A percentile compares a stretch with the other conserved stretches of the same genome.
phyloP scores from a whole-genome alignment of 2,113 vertebrate genomes.

The Struthidea cinerea region DNA sequence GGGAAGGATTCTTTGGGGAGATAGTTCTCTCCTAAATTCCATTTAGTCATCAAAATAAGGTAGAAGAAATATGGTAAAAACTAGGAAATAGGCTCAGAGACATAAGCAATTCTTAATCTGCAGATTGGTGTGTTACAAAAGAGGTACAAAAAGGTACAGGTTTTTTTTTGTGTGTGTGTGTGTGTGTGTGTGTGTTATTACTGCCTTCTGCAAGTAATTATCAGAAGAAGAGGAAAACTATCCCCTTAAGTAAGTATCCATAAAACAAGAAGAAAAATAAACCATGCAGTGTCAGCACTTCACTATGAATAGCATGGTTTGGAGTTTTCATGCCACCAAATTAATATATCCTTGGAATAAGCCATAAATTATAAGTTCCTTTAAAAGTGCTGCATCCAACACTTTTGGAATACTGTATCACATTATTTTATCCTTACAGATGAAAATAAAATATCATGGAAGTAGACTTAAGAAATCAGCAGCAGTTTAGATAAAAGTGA shows the following conservation, averaged over 20 bases:
- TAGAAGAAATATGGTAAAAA: not conserved
- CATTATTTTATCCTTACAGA: not conserved
- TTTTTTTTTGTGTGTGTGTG: not conserved
- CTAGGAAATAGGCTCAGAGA: not conserved
- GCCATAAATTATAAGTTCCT: not conserved
- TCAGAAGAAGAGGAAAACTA: not conserved
- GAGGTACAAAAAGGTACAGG: not conserved
- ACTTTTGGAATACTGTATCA: not conserved
- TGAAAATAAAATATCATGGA: conserved; percentile 3
- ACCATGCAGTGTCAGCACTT: conserved; percentile 28
- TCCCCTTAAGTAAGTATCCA: not conserved
- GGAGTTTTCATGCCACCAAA: not conserved
- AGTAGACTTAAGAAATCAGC: not conserved
- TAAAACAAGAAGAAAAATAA: conserved; percentile 21
- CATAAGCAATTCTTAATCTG: not conserved
- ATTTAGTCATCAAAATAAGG: not conserved
- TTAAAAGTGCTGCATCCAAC: conserved; percentile 25
- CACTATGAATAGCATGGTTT: not conserved
- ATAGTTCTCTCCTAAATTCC: not conserved
- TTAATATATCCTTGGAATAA: conserved; percentile 28
- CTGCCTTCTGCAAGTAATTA: not conserved
- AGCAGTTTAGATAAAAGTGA: conserved; percentile 3
- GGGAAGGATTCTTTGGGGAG: not conserved
- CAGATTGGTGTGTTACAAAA: not conserved
- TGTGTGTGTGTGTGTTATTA: not conserved